Conservation (phyloP, 2,888 invertebrate species). For the Melieria picta region DNA sequence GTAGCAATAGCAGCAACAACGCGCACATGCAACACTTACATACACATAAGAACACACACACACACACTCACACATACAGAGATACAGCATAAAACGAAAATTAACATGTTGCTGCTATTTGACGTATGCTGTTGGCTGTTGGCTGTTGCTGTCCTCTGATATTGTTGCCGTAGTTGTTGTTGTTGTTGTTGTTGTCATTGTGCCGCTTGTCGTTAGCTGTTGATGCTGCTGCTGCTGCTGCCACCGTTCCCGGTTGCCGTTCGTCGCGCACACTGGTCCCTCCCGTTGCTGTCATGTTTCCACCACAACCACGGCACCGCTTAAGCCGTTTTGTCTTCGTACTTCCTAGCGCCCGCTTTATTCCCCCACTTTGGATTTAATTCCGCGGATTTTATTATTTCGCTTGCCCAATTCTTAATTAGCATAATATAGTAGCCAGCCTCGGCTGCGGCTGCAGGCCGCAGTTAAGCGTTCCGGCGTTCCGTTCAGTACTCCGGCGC, state of each 20-base stretch:
- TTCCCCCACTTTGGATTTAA: constrained; percentile 8
- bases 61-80: too few species aligned
- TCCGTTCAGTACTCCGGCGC: background rate
- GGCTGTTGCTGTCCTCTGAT: too few species aligned
- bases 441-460: background rate
- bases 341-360: background rate
- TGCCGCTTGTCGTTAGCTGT: too few species aligned
- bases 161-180: too few species aligned
- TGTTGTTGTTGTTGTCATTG: too few species aligned
- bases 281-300: background rate
- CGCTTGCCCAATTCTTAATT: constrained; percentile 35
- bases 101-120: constrained; percentile 13
- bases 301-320: background rate
- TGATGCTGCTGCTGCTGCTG: constrained; percentile 3
- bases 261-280: too few species aligned
- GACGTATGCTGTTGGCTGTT: too few species aligned
- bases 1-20: too few species aligned
- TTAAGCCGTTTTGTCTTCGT: background rate
- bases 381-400: constrained; percentile 25
- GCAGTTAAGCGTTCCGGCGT: too few species aligned
- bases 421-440: constrained; percentile 21
- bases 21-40: too few species aligned
- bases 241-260: background rate
- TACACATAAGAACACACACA: too few species aligned
- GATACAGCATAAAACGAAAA: constrained; percentile 3